A percentile compares a stretch with the other conserved stretches of the same genome.
phyloP scores from a whole-genome alignment of 2,797 vertebrate species.

The Leptatherina wallacei region DNA sequence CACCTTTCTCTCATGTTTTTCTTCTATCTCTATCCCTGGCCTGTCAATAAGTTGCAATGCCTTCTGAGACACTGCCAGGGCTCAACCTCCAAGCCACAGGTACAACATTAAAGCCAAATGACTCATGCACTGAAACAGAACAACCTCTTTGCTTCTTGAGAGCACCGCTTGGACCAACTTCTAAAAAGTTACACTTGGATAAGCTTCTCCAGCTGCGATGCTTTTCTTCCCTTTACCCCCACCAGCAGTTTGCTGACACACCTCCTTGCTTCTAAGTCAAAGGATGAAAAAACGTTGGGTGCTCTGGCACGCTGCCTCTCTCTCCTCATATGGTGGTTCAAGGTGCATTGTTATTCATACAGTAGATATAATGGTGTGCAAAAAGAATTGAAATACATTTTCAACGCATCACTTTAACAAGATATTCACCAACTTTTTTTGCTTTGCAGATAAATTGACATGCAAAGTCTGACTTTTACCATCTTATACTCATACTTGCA shows the following conservation, averaged over 20 bases:
- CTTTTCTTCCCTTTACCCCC: constrained; percentile 29
- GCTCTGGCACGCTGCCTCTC: constrained; percentile 15
- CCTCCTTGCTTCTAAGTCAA: constrained; percentile 52
- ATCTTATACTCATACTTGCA: too few species aligned
- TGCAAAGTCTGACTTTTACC: too few species aligned
- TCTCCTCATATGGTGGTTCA: constrained; percentile 7
- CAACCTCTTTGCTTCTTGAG: constrained; percentile 54
- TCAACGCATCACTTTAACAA: neutral
- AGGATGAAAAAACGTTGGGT: constrained; percentile 41
- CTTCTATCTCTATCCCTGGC: constrained; percentile 5
- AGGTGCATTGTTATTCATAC: neutral
- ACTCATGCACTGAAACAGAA: constrained; percentile 62
- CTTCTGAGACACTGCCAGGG: constrained; percentile 51
- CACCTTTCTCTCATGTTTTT: constrained; percentile 4
- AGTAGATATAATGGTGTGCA: neutral
- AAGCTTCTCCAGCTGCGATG: constrained; percentile 34
- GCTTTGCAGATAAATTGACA: neutral
- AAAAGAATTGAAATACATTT: neutral
- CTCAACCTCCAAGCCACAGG: constrained; percentile 63
- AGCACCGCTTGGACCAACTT: constrained; percentile 22
- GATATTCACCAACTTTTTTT: neutral
- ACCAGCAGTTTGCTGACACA: constrained; percentile 48
- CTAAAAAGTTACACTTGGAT: constrained; percentile 52
- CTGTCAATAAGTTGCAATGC: constrained; percentile 59
- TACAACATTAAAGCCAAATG: constrained; percentile 66